Evolutionary conservation across 2,888 invertebrate species (phyloP).

Genomic region (Cepaea hortensis): DNA sequence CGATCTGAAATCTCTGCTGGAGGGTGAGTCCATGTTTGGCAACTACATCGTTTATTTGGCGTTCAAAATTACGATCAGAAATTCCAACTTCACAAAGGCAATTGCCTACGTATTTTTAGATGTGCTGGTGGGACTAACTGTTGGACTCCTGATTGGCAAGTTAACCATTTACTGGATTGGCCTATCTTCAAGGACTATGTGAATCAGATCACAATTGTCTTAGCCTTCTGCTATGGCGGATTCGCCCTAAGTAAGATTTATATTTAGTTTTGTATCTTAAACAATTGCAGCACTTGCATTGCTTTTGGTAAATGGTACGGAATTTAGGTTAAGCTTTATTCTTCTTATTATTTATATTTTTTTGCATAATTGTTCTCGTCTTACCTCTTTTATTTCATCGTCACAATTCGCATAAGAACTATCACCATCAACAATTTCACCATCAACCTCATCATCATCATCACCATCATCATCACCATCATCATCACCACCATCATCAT

Average conservation of each 20-base stretch:
- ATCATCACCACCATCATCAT: not conserved
- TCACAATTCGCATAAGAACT: not conserved
- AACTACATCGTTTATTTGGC: not conserved
- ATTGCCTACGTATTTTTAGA: not conserved
- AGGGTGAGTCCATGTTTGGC: conserved; percentile 20
- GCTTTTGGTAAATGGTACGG: too few species aligned
- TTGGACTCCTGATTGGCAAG: conserved; percentile 22
- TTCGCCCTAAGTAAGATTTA: conserved; percentile 13
- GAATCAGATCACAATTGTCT: conserved; percentile 32
- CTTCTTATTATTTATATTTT: too few species aligned
- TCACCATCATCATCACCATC: not conserved
- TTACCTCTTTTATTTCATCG: not conserved
- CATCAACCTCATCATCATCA: not conserved
- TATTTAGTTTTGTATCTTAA: too few species aligned
- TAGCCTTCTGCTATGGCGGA: conserved; percentile 2
- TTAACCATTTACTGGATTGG: conserved; percentile 22
- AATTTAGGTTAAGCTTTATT: too few species aligned
- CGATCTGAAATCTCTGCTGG: conserved; percentile 13
- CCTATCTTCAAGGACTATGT: conserved; percentile 32
- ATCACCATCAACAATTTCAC: not conserved
- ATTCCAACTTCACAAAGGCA: not conserved
- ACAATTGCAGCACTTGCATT: too few species aligned
- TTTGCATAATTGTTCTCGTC: not conserved
- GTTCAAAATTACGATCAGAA: not conserved
- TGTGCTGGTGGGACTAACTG: not conserved